These are phyloP conservation scores for Arctia plantaginis DNA, from an alignment of 2,888 invertebrate species.

Conservation along the genomic window DNA sequence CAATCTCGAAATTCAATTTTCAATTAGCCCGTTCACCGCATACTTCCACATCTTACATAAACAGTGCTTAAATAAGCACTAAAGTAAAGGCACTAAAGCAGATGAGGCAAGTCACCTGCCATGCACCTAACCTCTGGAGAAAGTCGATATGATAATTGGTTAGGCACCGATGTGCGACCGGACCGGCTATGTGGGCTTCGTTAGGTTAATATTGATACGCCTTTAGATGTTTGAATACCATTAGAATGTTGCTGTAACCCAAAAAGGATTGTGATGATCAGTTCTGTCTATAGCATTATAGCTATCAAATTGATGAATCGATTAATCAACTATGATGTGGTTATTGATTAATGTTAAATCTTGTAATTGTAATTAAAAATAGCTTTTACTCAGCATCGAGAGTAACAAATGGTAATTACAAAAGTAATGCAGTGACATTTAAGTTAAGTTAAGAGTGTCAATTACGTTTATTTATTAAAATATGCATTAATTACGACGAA, in stretches of 20 bases:
- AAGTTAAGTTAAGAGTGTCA: neutral
- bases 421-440: neutral
- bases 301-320: neutral
- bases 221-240: neutral
- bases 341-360: neutral
- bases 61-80: constrained; percentile 26
- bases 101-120: constrained; percentile 55
- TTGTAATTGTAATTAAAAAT: neutral
- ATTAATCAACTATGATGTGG: neutral
- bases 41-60: constrained; percentile 38
- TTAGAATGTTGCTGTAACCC: neutral
- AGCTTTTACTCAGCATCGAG: neutral
- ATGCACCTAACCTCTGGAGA: constrained; percentile 65
- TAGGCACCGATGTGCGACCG: constrained; percentile 78
- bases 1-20: constrained; percentile 31
- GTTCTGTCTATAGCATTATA: neutral
- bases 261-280: neutral
- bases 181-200: constrained; percentile 60
- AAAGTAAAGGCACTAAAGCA: constrained; percentile 33
- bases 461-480: no score
- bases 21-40: constrained; percentile 31
- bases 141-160: constrained; percentile 86
- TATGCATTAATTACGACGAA: neutral
- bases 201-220: constrained; percentile 58
- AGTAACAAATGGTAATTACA: no score